phyloP scores from a whole-genome alignment of 2,888 invertebrate species.

The Drosophila vallismaia region DNA sequence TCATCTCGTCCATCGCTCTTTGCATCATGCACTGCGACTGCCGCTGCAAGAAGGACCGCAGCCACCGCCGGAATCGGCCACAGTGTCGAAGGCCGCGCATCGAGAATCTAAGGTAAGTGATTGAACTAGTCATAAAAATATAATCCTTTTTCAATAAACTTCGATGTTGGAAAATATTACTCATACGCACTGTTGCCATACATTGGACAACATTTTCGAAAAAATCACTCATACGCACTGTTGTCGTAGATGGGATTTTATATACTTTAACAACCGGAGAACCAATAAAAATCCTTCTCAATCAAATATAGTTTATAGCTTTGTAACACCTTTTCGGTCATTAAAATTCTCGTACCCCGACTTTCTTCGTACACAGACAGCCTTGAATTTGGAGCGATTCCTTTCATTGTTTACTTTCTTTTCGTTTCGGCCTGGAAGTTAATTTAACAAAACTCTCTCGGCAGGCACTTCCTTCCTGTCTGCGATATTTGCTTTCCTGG shows the following conservation, averaged over 20 bases:
- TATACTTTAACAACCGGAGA: too few relatives aligned
- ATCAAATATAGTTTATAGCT: neutral
- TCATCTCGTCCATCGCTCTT: constrained; percentile 92
- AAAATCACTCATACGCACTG: too few relatives aligned
- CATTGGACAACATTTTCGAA: too few relatives aligned
- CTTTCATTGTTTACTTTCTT: constrained; percentile 10
- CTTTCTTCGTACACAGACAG: neutral
- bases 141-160: too few relatives aligned
- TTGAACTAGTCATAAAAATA: neutral
- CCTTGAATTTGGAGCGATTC: constrained; percentile 19
- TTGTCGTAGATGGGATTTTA: too few relatives aligned
- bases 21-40: constrained; percentile 95
- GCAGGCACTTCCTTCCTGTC: constrained; percentile 34
- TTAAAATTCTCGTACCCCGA: neutral
- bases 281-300: too few relatives aligned
- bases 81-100: constrained; percentile 86
- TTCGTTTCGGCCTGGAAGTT: constrained; percentile 37
- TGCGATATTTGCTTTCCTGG: constrained; percentile 54
- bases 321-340: neutral
- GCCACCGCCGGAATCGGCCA: constrained; percentile 86
- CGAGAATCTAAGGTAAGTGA: constrained; percentile 86
- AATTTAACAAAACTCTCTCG: constrained; percentile 61
- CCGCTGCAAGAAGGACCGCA: constrained; percentile 87
- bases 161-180: neutral
- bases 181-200: neutral